Percentiles rank a stretch among this genome's conserved stretches.
Conservation (phyloP, 2,888 invertebrate species). For the Brachyopa scutellaris region DNA sequence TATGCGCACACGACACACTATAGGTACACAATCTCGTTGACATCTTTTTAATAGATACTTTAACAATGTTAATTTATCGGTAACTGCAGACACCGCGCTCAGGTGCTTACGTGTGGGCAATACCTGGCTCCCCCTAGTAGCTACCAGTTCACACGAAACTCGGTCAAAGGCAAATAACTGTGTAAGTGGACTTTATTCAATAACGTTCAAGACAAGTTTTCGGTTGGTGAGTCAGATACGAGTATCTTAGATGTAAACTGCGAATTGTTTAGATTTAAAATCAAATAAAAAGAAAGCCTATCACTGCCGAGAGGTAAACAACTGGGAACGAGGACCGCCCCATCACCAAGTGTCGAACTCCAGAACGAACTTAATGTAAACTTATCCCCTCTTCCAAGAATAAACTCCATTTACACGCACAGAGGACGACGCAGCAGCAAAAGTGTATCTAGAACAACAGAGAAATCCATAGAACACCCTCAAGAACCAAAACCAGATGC, state of each 20-base stretch:
- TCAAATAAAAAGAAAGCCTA: no score
- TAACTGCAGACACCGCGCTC: conserved; percentile 26
- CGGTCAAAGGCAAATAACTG: conserved; percentile 50
- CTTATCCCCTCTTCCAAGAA: conserved; percentile 33
- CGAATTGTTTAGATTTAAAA: conserved; percentile 23
- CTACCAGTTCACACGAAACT: conserved; percentile 51
- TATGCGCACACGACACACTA: not conserved
- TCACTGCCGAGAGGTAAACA: not conserved
- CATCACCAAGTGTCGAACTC: conserved; percentile 5
- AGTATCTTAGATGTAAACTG: no score
- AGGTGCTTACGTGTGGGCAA: not conserved
- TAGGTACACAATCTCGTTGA: conserved; percentile 14
- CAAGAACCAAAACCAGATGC: no score
- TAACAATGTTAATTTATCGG: conserved; percentile 32
- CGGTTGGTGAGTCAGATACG: no score
- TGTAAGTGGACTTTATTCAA: conserved; percentile 33
- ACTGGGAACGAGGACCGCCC: no score
- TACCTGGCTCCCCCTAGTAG: not conserved
- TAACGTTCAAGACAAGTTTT: conserved; percentile 38
- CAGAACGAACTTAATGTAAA: conserved; percentile 32
- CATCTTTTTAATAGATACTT: conserved; percentile 37
- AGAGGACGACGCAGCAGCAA: no score
- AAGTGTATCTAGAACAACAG: not conserved
- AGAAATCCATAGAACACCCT: no score
- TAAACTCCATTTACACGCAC: conserved; percentile 28